Evolutionary conservation across 2,797 vertebrate genomes (phyloP).

Genomic region (Mormyrops attenuatus): DNA sequence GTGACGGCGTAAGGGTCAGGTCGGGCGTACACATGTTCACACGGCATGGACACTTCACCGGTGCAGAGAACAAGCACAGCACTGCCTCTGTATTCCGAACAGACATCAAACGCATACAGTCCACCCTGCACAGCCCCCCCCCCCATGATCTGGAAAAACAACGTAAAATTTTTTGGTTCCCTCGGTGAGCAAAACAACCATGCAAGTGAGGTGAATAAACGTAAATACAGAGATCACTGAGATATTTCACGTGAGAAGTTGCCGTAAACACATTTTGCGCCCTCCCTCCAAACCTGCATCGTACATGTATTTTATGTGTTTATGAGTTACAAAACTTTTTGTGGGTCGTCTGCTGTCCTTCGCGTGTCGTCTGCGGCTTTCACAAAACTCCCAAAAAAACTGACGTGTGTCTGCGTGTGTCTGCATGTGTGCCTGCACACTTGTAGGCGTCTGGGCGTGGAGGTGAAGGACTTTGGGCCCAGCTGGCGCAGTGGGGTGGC

Average conservation of each 20-base stretch:
- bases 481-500: slow-evolving; percentile 93
- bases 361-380: neutral
- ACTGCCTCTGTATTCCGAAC: neutral
- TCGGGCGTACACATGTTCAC: neutral
- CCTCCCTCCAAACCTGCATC: neutral
- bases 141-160: neutral
- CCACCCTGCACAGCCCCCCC: neutral
- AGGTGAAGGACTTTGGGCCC: slow-evolving; percentile 89
- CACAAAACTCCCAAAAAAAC: neutral
- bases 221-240: neutral
- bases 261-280: neutral
- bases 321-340: neutral
- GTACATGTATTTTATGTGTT: neutral
- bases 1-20: slow-evolving; percentile 74
- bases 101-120: neutral
- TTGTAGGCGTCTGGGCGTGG: slow-evolving; percentile 73
- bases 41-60: neutral
- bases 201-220: neutral
- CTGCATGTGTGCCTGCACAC: neutral
- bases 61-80: neutral
- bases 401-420: neutral
- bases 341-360: too few relatives aligned
- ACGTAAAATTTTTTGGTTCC: neutral
- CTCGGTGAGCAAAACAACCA: neutral
- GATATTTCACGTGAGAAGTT: neutral